Evolutionary conservation across 1,140 invertebrate species (phyloP), one percentile per base, ranked within the genome.

Genomic region (Drosophila orena): DNA sequence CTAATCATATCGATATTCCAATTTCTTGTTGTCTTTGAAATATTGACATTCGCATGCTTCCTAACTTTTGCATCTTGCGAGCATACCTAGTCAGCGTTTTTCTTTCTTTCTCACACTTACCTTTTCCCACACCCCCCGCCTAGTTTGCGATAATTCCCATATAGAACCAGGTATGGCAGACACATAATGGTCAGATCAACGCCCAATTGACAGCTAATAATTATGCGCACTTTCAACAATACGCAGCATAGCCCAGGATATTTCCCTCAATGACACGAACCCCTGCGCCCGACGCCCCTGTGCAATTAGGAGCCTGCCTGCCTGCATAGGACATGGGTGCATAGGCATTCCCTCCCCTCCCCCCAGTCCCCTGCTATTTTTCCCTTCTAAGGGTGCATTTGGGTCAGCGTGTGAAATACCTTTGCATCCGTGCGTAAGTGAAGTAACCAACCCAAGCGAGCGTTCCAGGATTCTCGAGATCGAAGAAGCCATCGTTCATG

Each of bases 151-250:
- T 20, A 8, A 15, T 59, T 77, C 56, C 73, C 73, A 70, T 57
- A 58, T 42, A n/a, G 59, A 38, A 56, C 56, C 71, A 52, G 22
- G 42, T 47, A 46, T 20, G 17, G 12, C 65, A 68, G 60, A 65
- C 72, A 78, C 58, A 62, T 71, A 84, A 84, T 66, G 83, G 79
- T 57, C 69, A 17, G 56, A 88, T 75, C 69, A 81, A 74, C 83
- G 79, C 74, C 83, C 81, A 76, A 86, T 84, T 89, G 84, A 79
- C 84, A 89, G 84, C 76, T 66, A 89, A 89, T 88, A 88, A 89
- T 89, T 89, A 84, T 49, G 54, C 66, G 76, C 42, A 56, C 40
- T 64, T 74, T 64, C 44, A 53, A 59, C 52, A 62, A 4, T 4
- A 24, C 24, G 24, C 30, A 30, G 30, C 30, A 61, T 53, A 49